Conservation (phyloP, 2,113 vertebrate species). For the Aythya baeri region DNA sequence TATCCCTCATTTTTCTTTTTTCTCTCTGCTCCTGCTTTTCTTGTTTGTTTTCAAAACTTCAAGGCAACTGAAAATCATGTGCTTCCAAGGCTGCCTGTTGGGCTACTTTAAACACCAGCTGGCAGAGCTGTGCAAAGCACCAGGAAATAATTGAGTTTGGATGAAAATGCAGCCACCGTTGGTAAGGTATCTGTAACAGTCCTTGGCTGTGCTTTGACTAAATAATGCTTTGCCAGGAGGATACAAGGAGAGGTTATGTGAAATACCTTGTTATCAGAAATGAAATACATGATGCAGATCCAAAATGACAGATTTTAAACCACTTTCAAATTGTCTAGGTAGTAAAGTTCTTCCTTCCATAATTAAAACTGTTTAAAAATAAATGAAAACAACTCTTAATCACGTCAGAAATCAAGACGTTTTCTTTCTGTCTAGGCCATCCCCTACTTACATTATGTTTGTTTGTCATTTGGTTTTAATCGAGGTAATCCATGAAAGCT, state of each 20-base stretch:
- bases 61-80: background rate
- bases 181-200: background rate
- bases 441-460: background rate
- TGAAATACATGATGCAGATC: background rate
- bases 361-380: background rate
- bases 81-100: background rate
- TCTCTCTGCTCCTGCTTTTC: background rate
- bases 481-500: background rate
- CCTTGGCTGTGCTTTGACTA: background rate
- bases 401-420: background rate
- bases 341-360: background rate
- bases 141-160: conserved; percentile 14
- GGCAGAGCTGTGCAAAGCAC: background rate
- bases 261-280: background rate
- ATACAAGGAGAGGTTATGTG: background rate
- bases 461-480: background rate
- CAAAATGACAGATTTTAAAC: background rate
- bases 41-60: background rate
- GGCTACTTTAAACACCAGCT: background rate
- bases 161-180: background rate
- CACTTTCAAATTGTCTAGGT: background rate
- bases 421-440: background rate
- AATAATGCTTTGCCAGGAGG: conserved; percentile 8
- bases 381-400: background rate
- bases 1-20: background rate